Evolutionary conservation across 2,888 invertebrate species (phyloP).

Genomic region (Elysia crispata): DNA sequence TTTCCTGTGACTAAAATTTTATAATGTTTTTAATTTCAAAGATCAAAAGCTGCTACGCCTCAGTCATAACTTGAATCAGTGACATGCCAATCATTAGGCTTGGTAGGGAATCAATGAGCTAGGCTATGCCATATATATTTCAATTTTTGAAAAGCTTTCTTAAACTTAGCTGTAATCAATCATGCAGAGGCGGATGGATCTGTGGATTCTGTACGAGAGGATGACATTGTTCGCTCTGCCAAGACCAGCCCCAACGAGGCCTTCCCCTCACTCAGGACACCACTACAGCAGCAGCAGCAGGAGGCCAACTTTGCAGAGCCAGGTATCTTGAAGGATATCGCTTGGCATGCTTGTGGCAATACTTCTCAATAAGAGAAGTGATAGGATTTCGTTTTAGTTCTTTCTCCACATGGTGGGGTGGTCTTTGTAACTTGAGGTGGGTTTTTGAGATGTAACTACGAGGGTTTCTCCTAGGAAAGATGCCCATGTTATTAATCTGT

Average conservation of each 20-base stretch:
- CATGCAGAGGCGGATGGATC: conserved; percentile 36
- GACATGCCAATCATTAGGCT: not conserved
- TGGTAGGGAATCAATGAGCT: not conserved
- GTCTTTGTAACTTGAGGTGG: too few species aligned
- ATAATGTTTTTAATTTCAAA: too few species aligned
- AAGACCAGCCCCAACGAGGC: conserved; percentile 56
- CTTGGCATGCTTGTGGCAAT: conserved; percentile 14
- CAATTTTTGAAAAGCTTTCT: not conserved
- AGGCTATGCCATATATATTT: not conserved
- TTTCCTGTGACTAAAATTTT: too few species aligned
- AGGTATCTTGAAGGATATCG: too few species aligned
- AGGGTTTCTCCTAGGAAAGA: too few species aligned
- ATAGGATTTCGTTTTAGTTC: too few species aligned
- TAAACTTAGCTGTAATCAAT: not conserved
- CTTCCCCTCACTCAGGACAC: conserved; percentile 36
- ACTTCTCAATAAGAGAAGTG: conserved; percentile 47
- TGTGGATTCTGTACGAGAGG: conserved; percentile 58
- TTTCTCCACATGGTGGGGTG: too few species aligned
- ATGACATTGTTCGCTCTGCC: conserved; percentile 55
- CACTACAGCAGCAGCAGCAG: not conserved
- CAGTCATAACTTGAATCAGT: too few species aligned
- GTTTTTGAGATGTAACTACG: too few species aligned
- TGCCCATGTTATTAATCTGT: too few species aligned
- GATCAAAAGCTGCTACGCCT: too few species aligned
- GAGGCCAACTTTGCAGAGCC: too few species aligned